Base-by-base conservation (phyloP, 1,140 invertebrate species). In the Conus betulinus region DNA sequence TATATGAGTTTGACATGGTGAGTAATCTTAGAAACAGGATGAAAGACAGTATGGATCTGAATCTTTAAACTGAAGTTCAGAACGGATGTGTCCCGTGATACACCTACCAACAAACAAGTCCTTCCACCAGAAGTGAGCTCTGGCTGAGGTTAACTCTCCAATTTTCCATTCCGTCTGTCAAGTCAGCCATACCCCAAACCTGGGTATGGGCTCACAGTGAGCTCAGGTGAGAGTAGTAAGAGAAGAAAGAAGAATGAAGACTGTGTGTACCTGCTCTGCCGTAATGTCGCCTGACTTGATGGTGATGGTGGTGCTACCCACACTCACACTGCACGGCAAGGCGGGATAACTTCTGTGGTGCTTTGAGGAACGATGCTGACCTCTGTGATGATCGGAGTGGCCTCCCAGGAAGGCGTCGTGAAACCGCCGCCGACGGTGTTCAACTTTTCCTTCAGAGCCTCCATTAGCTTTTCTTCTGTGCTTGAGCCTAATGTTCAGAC, bases 251-350 rank as follows among this genome's bases (percentile, higher is more conserved):
- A 51, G 17, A 11, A 52, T 52, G 20, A 57, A 84, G 57, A 17
- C n/a, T 55, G 27, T 3, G 20, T 67, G 15, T 67, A 84, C 83
- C 39, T 57, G 25, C 27, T 84, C 83, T 10, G 20, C 11, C 5
- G 83, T 84, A 57, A 84, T 84, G 55, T 84, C 83, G 17, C 83
- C 83, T 67, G 83, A 84, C n/a, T 84, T 57, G 83, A 84, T 39
- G 23, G 83, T 63, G 55, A 84, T 39, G 25, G 17, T 39, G 25
- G 83, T 27, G 25, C 25, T 17, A 5, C 55, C n/a, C 13, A 67
- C n/a, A 2, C 8, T 67, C 5, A 84, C 23, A 27, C n/a, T 39
- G 55, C 55, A 57, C n/a, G 53, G 25, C 25, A 60, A 67, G 25
- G 83, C 8, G 17, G 55, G 82, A 23, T 55, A 83, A 53, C 20